Percentiles rank a stretch among this genome's conserved stretches.
These are phyloP conservation scores for Heterodera schachtii DNA, from an alignment of 1,140 invertebrate genomes.

Conservation along the genomic window DNA sequence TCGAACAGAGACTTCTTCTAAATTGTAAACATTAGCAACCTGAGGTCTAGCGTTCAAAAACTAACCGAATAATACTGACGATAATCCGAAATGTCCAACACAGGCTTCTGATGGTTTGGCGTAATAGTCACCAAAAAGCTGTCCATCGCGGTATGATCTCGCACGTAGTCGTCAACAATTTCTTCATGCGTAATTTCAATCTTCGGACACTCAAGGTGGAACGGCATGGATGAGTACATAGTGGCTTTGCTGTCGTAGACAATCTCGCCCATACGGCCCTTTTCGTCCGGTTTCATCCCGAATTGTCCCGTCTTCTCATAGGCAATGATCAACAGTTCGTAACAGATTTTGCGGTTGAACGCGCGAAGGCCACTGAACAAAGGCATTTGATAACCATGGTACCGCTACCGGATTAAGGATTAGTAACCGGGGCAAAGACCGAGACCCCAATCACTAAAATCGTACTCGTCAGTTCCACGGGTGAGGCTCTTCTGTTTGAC, in stretches of 20 bases:
- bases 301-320: constrained; percentile 34
- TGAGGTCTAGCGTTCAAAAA: too few relatives aligned
- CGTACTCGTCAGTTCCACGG: constrained; percentile 41
- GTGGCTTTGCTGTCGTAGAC: constrained; percentile 41
- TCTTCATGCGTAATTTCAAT: constrained; percentile 33
- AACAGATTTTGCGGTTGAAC: constrained; percentile 41
- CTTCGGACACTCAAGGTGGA: constrained; percentile 22
- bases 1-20: constrained; percentile 36
- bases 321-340: constrained; percentile 37
- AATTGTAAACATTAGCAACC: neutral
- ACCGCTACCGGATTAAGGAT: neutral
- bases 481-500: constrained; percentile 31
- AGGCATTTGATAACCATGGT: too few relatives aligned
- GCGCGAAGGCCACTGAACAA: constrained; percentile 41
- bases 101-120: constrained; percentile 27
- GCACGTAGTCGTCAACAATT: constrained; percentile 39
- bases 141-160: neutral
- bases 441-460: neutral
- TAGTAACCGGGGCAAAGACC: neutral
- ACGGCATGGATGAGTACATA: constrained; percentile 41
- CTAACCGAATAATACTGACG: constrained; percentile 30
- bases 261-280: constrained; percentile 30
- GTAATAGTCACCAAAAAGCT: constrained; percentile 37
- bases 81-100: constrained; percentile 31
- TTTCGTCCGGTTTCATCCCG: constrained; percentile 31